Base-by-base conservation (phyloP, 2,113 vertebrate species). In the Sphyrna mokarran region DNA sequence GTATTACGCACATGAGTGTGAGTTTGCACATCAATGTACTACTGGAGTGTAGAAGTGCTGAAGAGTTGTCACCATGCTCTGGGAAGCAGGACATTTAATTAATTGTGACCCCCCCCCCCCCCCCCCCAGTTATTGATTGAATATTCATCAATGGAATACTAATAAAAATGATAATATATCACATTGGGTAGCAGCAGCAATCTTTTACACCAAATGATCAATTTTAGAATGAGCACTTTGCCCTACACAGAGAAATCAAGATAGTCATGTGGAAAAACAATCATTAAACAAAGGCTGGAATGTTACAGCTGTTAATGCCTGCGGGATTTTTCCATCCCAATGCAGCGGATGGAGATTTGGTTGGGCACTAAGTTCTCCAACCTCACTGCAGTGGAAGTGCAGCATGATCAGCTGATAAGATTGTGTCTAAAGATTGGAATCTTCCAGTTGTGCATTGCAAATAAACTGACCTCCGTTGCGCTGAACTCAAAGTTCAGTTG, bases 131-230 rank as follows among this genome's bases (percentile, higher is more conserved):
- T 95, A 95, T 95, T 72, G 94, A 95, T 95, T 76, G 40, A 48
- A n/a, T 72, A 22, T 29, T 68, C 93, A 70, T 94, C 93, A 94
- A 43, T 29, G 94, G 54, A 72, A 95, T 95, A 54, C 76, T 95
- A 95, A 95, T 94, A 95, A 72, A 95, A 95, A 72, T 95, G 94
- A 95, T 43, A 94, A 70, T 94, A 43, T 43, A 94, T 94, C 93
- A 70, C 22, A 70, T 94, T 37, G 43, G 94, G 54, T 26, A 72
- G 23, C 94, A 33, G 68, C 69, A 72, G 69, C 11, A 69, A 48
- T 95, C 94, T 76, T 33, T 54, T 54, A 48, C 68, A 72, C 54
- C 94, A 95, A 95, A 72, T 72, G 43, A 76, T 95, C 69, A 54
- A 76, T 95, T 72, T 95, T 54, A 95, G 10, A 76, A 72, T 94